These are phyloP conservation scores for Sphyrna mokarran DNA, from an alignment of 2,113 vertebrate genomes.

Conservation along the genomic window DNA sequence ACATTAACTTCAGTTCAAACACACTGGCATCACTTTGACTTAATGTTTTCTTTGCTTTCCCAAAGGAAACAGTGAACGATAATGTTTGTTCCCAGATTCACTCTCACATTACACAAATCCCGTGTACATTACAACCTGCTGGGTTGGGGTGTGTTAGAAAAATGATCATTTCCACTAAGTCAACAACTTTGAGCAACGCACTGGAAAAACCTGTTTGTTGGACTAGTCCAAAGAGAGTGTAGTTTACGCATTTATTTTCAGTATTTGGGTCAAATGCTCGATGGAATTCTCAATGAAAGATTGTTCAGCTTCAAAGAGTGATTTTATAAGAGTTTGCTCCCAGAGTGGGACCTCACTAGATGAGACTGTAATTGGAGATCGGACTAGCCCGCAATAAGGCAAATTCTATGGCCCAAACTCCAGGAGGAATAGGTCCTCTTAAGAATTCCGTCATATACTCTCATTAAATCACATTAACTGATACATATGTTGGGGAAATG, in stretches of 20 bases:
- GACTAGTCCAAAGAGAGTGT: not conserved
- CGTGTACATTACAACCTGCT: not conserved
- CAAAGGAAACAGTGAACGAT: not conserved
- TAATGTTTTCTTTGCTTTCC: not conserved
- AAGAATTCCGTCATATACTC: not conserved
- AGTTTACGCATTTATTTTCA: not conserved
- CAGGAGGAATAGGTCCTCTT: not conserved
- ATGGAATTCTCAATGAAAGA: not conserved
- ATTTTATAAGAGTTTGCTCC: not conserved
- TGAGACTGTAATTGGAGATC: not conserved
- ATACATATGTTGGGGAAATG: not conserved
- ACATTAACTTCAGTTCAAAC: not conserved
- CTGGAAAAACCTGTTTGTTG: not conserved
- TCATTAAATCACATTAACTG: not conserved
- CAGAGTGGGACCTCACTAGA: not conserved
- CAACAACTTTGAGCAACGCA: not conserved
- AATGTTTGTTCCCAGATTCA: constrained; percentile 7
- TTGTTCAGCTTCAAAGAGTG: not conserved
- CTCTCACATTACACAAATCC: not conserved
- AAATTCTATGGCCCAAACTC: not conserved
- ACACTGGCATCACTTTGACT: not conserved
- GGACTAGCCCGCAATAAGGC: not conserved
- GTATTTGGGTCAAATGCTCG: not conserved
- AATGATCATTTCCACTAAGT: not conserved
- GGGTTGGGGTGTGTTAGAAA: not conserved